Evolutionary conservation across 2,113 vertebrate species (phyloP), one percentile per base, ranked within the genome.

Genomic region (Ailuropoda melanoleuca): DNA sequence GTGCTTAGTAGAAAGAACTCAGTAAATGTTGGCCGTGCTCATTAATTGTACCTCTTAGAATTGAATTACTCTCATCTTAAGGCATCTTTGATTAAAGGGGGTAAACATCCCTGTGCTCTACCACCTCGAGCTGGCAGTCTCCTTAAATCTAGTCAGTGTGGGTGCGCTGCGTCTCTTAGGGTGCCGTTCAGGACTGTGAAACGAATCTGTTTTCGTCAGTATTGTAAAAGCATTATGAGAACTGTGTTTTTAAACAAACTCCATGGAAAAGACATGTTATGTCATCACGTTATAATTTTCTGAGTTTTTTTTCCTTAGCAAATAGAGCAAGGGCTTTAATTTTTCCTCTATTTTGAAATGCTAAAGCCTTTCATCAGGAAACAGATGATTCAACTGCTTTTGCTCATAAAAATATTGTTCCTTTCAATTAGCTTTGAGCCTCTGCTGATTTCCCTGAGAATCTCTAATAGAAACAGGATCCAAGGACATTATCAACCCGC

Each of bases 1-100:
- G 21, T 23, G n/a, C 78, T 75, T 77, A 53, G 62, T 24, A 60
- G 60, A 78, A 82, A 78, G 74, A 68, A 50, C 18, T 50, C 66
- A n/a, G 0, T 53, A 60, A 64, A 14, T 60, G 13, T 82, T 86
- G 56, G 37, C 53, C 48, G 11, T 64, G 66, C 29, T 60, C 50
- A 56, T 92, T 66, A 88, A 37, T 31, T 88, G 83, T 89, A 39
- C 62, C 43, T 95, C 31, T 95, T 93, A 60, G 56, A 62, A 92
- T 62, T 3, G 68, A 95, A 13, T 89, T 43, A 17, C 13, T 90
- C 23, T 84, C 29, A 43, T 75, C 82, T 84, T 72, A 39, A 85
- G 80, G 15, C n/a, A 43, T 87, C 66, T 96, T 87, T 66, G 50
- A n/a, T 46, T 43, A 88, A n/a, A 85, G 60, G 81, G 60, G 14